These are phyloP conservation scores for Girardinus metallicus DNA, from an alignment of 2,797 vertebrate species.

Conservation along the genomic window DNA sequence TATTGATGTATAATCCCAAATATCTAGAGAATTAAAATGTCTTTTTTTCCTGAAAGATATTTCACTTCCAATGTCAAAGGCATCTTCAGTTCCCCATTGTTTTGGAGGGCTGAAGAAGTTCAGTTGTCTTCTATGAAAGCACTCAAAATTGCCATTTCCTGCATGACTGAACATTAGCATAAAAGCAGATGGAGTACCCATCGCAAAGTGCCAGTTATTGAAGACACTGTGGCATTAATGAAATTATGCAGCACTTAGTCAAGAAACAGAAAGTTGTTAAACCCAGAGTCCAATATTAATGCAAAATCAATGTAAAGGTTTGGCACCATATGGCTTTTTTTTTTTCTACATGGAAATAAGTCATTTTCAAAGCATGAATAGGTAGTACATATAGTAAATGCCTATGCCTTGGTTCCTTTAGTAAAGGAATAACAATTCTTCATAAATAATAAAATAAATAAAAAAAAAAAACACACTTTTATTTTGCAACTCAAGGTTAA, in stretches of 20 bases:
- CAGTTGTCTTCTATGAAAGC: background rate
- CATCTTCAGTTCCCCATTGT: background rate
- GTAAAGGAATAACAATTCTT: slow-evolving; percentile 16
- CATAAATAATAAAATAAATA: background rate
- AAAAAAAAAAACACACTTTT: background rate
- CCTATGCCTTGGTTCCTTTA: slow-evolving; percentile 20
- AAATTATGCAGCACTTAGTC: slow-evolving; percentile 13
- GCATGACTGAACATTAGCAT: slow-evolving; percentile 3
- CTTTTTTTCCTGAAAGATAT: background rate
- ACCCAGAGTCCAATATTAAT: slow-evolving; percentile 11
- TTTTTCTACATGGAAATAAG: slow-evolving; percentile 1
- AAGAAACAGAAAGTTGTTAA: slow-evolving; percentile 20
- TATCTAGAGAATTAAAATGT: background rate
- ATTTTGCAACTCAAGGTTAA: slow-evolving; percentile 43
- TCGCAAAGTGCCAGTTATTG: slow-evolving; percentile 9
- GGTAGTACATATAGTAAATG: slow-evolving; percentile 22
- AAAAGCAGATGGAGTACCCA: slow-evolving; percentile 4
- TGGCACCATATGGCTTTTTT: background rate
- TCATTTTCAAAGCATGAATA: slow-evolving; percentile 6
- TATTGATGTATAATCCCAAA: background rate
- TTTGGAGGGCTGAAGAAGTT: background rate
- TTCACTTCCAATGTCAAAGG: background rate
- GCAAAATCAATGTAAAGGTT: slow-evolving; percentile 16
- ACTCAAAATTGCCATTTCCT: slow-evolving; percentile 1
- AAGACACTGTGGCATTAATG: slow-evolving; percentile 1